These are phyloP conservation scores for Elmis aenea DNA, from an alignment of 2,888 invertebrate species.

Conservation along the genomic window DNA sequence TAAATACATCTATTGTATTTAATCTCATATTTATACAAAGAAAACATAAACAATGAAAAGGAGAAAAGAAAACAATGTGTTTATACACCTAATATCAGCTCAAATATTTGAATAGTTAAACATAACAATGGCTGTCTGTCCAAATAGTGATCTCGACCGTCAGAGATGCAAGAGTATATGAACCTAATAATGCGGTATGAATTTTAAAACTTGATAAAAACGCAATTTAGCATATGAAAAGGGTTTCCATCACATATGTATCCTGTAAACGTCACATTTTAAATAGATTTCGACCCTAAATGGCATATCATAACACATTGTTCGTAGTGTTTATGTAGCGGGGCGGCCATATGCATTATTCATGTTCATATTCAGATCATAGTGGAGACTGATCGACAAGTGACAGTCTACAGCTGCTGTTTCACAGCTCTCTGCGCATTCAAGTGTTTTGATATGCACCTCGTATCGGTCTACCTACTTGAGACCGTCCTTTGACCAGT, in stretches of 20 bases:
- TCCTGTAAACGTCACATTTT: conserved; percentile 47
- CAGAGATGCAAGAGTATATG: conserved; percentile 14
- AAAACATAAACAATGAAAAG: too few species aligned
- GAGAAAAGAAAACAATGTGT: too few species aligned
- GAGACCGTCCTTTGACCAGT: conserved; percentile 25
- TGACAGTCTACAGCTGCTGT: conserved; percentile 48
- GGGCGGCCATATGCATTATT: conserved; percentile 41
- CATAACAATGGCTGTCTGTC: conserved; percentile 13
- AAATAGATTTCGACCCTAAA: conserved; percentile 47
- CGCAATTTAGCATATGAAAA: conserved; percentile 43
- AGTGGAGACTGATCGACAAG: conserved; percentile 45
- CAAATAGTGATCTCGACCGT: conserved; percentile 9
- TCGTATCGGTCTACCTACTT: conserved; percentile 21
- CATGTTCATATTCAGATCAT: conserved; percentile 42
- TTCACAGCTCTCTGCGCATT: conserved; percentile 40
- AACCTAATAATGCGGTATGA: conserved; percentile 34
- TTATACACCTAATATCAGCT: too few species aligned
- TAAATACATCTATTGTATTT: too few species aligned
- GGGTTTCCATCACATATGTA: conserved; percentile 36
- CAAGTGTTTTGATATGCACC: conserved; percentile 41
- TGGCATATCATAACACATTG: conserved; percentile 45
- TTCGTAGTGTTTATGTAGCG: conserved; percentile 38
- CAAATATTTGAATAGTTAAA: conserved; percentile 5
- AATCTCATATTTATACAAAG: too few species aligned
- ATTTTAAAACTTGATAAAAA: conserved; percentile 41